Base-by-base conservation (phyloP, 2,888 invertebrate genomes). In the Elmis aenea region DNA sequence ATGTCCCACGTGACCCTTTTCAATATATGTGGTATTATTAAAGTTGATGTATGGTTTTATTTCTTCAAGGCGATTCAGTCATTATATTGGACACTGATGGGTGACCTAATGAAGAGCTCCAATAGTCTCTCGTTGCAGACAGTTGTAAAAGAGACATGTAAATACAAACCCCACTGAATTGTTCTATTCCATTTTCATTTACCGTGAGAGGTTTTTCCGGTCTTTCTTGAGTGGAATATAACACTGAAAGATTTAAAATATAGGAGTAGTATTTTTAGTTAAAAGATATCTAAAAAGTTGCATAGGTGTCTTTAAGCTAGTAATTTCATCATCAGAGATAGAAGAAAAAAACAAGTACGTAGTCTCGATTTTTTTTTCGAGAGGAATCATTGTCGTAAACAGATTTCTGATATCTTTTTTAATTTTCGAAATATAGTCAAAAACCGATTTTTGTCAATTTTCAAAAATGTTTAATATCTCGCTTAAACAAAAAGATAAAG, bases 151-250 rank as follows among this genome's bases (percentile, higher is more conserved):
- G 14, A 6, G 38, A 47, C 42, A 39, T 44, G 27, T 34, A 27
- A 11, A 33, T 11, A 20, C 6, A 18, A 13, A 39, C 33, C 16
- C 38, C 46, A 8, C 25, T 44, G 20, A 45, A 46, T 12, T 40
- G 18, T 10, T 28, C 28, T 3, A 3, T 13, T 15, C n/a, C n/a
- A n/a, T n/a, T n/a, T n/a, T n/a, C n/a, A n/a, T n/a, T n/a, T n/a
- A 48, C 37, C 15, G 37, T 35, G 13, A 37, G 41, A 26, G 45
- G 45, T 26, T 48, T 44, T 24, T 50, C 37, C 2, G 36, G 25
- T 13, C 45, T 38, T 16, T 34, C 28, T 26, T 50, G 50, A 27
- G 38, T 18, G 30, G 50, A 46, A 34, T 47, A 46, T 18, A 50
- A n/a, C 16, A 47, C 45, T 8, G 50, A 40, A 18, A 47, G 45